Conservation (phyloP, 2,797 vertebrate genomes). For the Picus viridis region DNA sequence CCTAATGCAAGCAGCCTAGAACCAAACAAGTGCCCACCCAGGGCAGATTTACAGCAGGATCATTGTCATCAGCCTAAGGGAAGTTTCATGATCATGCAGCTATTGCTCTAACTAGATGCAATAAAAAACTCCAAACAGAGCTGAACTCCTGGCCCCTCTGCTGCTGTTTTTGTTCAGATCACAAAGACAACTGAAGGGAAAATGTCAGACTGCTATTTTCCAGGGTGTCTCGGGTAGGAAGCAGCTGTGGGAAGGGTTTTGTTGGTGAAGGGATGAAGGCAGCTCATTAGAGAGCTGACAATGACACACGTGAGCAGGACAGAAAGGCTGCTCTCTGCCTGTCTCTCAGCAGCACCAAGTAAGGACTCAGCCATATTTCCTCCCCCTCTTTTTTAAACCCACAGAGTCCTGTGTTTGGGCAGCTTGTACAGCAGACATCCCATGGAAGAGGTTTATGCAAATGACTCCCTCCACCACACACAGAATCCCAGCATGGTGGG, state of each 20-base stretch:
- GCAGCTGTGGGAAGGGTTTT: conserved; percentile 62
- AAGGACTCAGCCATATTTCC: not conserved
- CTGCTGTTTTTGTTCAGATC: not conserved
- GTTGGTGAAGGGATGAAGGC: conserved; percentile 44
- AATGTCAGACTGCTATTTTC: conserved; percentile 65
- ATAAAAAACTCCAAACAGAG: conserved; percentile 10
- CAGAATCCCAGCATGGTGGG: not conserved
- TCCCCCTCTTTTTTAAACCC: not conserved
- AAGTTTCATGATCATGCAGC: conserved; percentile 23
- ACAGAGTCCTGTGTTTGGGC: not conserved
- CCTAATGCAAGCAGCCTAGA: not conserved
- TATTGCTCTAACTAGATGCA: conserved; percentile 1
- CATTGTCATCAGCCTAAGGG: not conserved
- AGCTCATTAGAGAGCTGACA: conserved; percentile 53
- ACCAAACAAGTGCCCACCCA: not conserved
- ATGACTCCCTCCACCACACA: not conserved
- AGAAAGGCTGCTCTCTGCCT: conserved; percentile 16
- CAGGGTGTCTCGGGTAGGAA: conserved; percentile 62
- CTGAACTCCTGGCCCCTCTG: conserved; percentile 2
- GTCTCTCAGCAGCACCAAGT: not conserved
- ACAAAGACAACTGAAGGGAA: conserved; percentile 56
- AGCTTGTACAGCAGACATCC: not conserved
- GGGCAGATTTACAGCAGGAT: not conserved
- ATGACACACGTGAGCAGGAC: conserved; percentile 39
- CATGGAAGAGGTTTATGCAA: fast-evolving